Evolutionary conservation across 2,888 invertebrate genomes (phyloP), one percentile per base, ranked within the genome.

Genomic region (Lacanobia oleracea): DNA sequence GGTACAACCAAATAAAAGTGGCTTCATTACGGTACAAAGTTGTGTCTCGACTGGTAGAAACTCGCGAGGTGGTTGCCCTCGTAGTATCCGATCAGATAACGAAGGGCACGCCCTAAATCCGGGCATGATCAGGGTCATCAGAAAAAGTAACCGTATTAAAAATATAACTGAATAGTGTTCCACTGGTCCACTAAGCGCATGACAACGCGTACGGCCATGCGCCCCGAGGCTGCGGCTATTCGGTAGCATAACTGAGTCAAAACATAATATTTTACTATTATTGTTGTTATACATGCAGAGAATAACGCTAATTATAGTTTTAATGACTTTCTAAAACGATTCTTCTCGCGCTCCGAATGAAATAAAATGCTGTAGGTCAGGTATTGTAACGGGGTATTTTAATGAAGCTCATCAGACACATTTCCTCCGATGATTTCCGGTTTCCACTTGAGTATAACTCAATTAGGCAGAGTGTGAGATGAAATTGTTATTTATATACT

Each of bases 61-160:
- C 64, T 62, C 40, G 53, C 61, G 27, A 53, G 33, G 21, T 73
- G 27, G 2, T 27, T 27, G 66, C 57, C 59, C 50, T 60, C 59
- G 67, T 69, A 66, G 64, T 71, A 83, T 82, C 75, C 81, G 78
- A 89, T 89, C 87, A 84, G 87, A 90, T 90, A 90, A 89, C 84
- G 87, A 92, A 94, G 94, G 94, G 93, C 92, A 88, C 82, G 88
- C 81, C 88, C 88, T 85, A 86, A 89, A 90, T 87, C 85, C 87
- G 86, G 67, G 81, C 88, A 87, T 89, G 88, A 94, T 92, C 88
- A 92, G 90, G 89, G 90, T 90, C 91, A 92, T 89, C 91, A 90
- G 88, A 94, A 94, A 91, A 93, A 94, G 91, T 93, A 94, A 94
- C 94, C 94, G 94, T 94, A 94, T 92, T 92, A 94, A 93, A 93